Evolutionary conservation across 2,888 invertebrate species (phyloP), one percentile per base, ranked within the genome.

Genomic region (Drosophila atripex): DNA sequence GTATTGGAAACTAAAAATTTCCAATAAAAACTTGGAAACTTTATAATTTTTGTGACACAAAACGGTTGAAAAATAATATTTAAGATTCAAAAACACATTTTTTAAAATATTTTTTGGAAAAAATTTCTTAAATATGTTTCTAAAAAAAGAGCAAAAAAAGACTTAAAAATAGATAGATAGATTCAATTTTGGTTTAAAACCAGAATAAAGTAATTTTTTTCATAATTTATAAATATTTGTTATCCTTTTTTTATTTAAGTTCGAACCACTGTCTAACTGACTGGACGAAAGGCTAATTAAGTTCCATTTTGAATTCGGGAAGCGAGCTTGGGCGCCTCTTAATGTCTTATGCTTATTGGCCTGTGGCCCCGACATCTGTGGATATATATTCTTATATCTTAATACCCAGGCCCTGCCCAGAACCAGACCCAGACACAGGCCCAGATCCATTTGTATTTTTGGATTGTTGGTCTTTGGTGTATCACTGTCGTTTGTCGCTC

Each of bases 401-500:
- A 72, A 83, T 83, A 69, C 49, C 75, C 49, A n/a, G 6, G 3
- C 2, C 28, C 28, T 83, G 68, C 49, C 75, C 49, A n/a, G 6
- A 9, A 2, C 28, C 28, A 2, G 28, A 25, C 28, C 1, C 60
- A 51, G 45, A 66, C 70, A 64, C 68, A 28, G 59, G 46, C 45
- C 32, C 56, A 2, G 49, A 65, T 73, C 58, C 53, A 49, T 49
- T 60, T 55, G 35, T 11, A 51, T 60, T 52, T 18, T 18, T 2
- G 18, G 18, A 2, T 2, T 18, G 18, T 18, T 1, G 18, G 18
- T 18, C 18, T 18, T 1, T 1, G 18, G 18, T 80, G 58, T 73
- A 73, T 84, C 74, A 76, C 70, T 80, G 77, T 79, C 86, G 73
- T 85, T 80, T 76, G 80, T 80, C 73, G 75, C 65, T 78, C 38